Conservation (phyloP, 2,113 vertebrate genomes). For the Erpornis zantholeuca region DNA sequence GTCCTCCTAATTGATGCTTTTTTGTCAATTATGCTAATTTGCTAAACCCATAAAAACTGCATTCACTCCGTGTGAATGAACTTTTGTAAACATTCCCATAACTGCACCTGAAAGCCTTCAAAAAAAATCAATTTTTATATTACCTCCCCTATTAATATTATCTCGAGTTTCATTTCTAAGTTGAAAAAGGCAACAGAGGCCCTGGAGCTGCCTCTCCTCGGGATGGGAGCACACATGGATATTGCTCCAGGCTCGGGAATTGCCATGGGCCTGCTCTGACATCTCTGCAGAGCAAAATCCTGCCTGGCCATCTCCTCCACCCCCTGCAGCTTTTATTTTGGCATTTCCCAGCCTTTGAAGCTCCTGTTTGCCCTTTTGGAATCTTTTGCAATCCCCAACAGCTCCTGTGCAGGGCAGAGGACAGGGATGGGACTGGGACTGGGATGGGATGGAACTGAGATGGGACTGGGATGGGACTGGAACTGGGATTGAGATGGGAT, state of each 20-base stretch:
- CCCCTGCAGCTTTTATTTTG: neutral
- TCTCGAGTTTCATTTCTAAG: no score
- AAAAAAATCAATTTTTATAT: no score
- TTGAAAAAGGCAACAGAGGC: neutral
- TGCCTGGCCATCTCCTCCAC: neutral
- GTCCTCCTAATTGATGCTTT: no score
- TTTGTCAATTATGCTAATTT: no score
- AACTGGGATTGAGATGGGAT: neutral
- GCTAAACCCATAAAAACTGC: no score
- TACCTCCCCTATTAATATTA: no score
- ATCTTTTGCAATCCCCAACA: neutral
- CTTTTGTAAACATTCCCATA: no score
- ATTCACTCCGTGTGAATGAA: no score
- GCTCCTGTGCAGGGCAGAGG: fast-evolving
- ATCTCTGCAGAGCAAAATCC: neutral
- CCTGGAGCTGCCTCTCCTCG: neutral
- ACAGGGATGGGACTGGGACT: no score
- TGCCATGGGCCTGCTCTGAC: fast-evolving
- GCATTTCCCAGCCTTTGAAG: neutral
- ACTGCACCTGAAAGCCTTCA: no score
- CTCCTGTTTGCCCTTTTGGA: neutral
- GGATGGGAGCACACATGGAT: fast-evolving
- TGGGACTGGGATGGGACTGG: neutral
- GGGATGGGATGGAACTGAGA: neutral
- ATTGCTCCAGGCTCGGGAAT: neutral